Base-by-base conservation (phyloP, 2,888 invertebrate genomes). In the Chalcis sispes region DNA sequence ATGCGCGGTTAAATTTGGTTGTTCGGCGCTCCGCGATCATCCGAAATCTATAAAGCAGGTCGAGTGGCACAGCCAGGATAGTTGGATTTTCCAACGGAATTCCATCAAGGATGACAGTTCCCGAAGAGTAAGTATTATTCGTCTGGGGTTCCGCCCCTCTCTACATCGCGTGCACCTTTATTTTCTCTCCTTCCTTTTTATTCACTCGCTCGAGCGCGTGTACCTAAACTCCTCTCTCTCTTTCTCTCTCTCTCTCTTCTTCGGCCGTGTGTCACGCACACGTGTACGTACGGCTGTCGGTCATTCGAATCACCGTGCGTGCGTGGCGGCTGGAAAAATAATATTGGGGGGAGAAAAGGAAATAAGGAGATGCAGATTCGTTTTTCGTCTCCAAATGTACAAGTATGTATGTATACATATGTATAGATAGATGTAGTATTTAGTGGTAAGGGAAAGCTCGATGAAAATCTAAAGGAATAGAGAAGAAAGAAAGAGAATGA, bases 121-220 rank as follows among this genome's bases (percentile, higher is more conserved):
- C 83, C 69, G 83, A 83, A 80, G 82, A 82, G 83, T 83, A 79
- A 83, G 83, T 83, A 83, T 73, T 23, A 50, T 8, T 18, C 46
- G 46, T 15, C 15, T 15, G 1, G 46, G 46, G 15, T n/a, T 8
- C 46, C 15, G 50, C 50, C 23, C 50, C 50, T 8, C 50, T 23
- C 50, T 23, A 10, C 29, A 7, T 23, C 10, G 32, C 8, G 18
- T n/a, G 7, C 18, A 32, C 32, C 15, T 56, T 5, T 32, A 32
- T 32, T 1, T 27, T n/a, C n/a, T n/a, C n/a, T n/a, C n/a, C n/a
- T n/a, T n/a, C n/a, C n/a, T n/a, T n/a, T n/a, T n/a, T n/a, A 5
- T 4, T 3, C 20, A 20, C 50, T 1, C 50, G 20, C 50, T 13
- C 56, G 2, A 25, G 25, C 52, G 18, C 20, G 20, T 54, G 1